Percentiles rank a stretch among this genome's conserved stretches.
Evolutionary conservation across 2,113 vertebrate genomes (phyloP).

Genomic region (Camelus bactrianus): DNA sequence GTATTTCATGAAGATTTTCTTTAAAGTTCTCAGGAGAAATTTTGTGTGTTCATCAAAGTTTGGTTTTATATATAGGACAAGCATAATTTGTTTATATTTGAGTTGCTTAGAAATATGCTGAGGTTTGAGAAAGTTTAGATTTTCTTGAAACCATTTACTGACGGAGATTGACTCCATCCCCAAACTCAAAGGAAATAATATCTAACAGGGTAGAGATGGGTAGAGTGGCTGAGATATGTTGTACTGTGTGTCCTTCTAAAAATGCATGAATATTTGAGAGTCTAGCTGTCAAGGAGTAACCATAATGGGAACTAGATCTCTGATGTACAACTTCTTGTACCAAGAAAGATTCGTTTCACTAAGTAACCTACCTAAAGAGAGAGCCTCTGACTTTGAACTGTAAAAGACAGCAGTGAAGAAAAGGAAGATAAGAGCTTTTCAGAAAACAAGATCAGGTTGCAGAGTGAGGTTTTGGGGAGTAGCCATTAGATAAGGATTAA

Average conservation of each 20-base stretch:
- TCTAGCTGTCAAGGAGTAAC: neutral
- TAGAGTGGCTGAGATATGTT: neutral
- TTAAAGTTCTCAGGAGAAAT: neutral
- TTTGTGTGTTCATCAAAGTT: slow-evolving; percentile 19
- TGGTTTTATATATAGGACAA: neutral
- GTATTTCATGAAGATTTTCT: neutral
- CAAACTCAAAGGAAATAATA: neutral
- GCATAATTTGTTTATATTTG: slow-evolving; percentile 20
- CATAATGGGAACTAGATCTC: neutral
- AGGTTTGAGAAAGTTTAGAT: slow-evolving; percentile 1
- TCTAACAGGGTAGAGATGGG: neutral
- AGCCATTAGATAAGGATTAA: neutral
- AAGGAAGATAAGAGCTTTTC: neutral
- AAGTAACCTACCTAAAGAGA: neutral
- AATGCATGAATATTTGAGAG: neutral
- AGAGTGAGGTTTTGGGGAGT: neutral
- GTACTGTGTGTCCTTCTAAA: neutral
- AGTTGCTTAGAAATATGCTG: slow-evolving; percentile 17
- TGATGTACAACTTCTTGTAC: neutral
- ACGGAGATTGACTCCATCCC: neutral
- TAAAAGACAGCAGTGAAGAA: neutral
- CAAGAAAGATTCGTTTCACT: neutral
- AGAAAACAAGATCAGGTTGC: neutral
- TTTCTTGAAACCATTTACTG: slow-evolving; percentile 4
- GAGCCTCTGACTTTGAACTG: neutral